A percentile compares a stretch with the other conserved stretches of the same genome.
phyloP scores from a whole-genome alignment of 2,797 vertebrate genomes.

The Lates japonicus region DNA sequence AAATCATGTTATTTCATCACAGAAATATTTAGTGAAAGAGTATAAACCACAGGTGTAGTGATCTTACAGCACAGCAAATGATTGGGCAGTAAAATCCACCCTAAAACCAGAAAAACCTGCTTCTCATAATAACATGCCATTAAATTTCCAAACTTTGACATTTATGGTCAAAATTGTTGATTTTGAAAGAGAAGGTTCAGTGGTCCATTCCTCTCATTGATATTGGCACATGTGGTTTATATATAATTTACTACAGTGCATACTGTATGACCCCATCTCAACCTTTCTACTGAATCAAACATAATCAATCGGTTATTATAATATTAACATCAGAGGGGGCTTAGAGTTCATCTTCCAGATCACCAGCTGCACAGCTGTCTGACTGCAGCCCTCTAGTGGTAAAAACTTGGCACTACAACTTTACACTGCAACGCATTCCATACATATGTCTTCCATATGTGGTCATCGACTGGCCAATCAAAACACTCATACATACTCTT shows the following conservation, averaged over 20 bases:
- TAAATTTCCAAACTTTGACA: constrained; percentile 47
- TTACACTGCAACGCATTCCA: background rate
- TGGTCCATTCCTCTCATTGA: constrained; percentile 18
- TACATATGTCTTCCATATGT: constrained; percentile 11
- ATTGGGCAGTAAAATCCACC: constrained; percentile 13
- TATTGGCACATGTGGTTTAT: constrained; percentile 7
- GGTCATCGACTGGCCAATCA: constrained; percentile 14
- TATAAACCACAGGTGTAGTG: background rate
- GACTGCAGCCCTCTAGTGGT: constrained; percentile 72
- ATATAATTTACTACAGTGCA: constrained; percentile 25
- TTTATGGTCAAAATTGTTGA: constrained; percentile 40
- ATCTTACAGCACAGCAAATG: background rate
- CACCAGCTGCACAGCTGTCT: constrained; percentile 23
- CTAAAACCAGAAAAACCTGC: constrained; percentile 7
- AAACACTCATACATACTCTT: background rate
- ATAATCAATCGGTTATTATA: constrained; percentile 17
- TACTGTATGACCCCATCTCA: background rate
- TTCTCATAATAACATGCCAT: constrained; percentile 29
- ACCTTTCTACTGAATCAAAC: constrained; percentile 9
- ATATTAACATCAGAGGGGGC: constrained; percentile 8
- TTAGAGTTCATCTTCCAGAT: constrained; percentile 23
- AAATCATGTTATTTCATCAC: background rate
- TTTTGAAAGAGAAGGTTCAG: constrained; percentile 16
- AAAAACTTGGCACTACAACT: constrained; percentile 24
- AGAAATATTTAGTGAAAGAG: background rate